Percentiles rank a stretch among this genome's conserved stretches.
phyloP scores from a whole-genome alignment of 2,797 vertebrate species.

The Parotocinclus haroldoi region DNA sequence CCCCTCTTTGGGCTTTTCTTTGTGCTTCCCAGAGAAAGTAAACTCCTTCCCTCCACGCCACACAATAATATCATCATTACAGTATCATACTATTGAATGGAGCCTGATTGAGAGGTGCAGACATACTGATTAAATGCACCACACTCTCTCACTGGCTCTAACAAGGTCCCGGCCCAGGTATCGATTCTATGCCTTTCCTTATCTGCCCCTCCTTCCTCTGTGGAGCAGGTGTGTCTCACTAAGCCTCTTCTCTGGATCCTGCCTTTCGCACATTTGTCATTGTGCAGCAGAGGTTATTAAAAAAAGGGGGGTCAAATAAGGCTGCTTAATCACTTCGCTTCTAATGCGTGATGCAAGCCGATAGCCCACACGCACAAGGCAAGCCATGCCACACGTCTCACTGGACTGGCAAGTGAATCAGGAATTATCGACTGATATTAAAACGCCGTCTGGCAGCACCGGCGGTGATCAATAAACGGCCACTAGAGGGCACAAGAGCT shows the following conservation, averaged over 20 bases:
- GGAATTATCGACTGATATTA: conserved; percentile 30
- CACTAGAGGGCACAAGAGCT: conserved; percentile 57
- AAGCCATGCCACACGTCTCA: conserved; percentile 25
- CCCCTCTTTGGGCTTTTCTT: conserved; percentile 62
- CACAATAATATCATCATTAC: conserved; percentile 62
- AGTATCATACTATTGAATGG: conserved; percentile 72
- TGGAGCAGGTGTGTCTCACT: conserved; percentile 6
- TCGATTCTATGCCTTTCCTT: conserved; percentile 74
- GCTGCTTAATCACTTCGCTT: conserved; percentile 46
- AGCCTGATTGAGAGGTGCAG: conserved; percentile 77
- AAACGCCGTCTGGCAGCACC: conserved; percentile 24
- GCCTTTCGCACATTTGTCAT: conserved; percentile 63
- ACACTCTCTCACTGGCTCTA: conserved; percentile 69
- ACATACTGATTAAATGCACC: conserved; percentile 74
- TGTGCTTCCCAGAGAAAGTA: conserved; percentile 55
- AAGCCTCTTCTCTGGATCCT: conserved; percentile 38
- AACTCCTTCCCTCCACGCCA: conserved; percentile 44
- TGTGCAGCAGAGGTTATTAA: conserved; percentile 53
- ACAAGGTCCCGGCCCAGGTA: conserved; percentile 66
- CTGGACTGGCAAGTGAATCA: conserved; percentile 22
- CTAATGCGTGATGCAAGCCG: conserved; percentile 28
- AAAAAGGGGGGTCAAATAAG: conserved; percentile 52
- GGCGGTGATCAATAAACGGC: conserved; percentile 6
- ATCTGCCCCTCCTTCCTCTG: conserved; percentile 32
- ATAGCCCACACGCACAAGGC: conserved; percentile 41